Percentiles rank a stretch among this genome's conserved stretches.
phyloP scores from a whole-genome alignment of 1,140 invertebrate species.

The Magallana ariakensis region DNA sequence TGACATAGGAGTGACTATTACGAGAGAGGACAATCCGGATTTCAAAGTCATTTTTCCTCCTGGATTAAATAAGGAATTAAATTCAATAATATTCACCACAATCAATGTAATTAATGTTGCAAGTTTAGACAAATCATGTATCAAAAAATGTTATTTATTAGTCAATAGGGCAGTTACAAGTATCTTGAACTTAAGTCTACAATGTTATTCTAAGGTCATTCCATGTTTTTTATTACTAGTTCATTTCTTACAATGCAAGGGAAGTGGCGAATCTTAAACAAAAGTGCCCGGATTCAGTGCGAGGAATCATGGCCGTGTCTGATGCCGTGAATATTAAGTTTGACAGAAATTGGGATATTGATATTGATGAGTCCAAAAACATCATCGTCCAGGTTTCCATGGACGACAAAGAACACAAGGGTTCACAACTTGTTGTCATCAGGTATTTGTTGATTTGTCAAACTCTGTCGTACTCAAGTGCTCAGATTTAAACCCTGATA shows the following conservation, averaged over 20 bases:
- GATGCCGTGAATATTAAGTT: slow-evolving; percentile 45
- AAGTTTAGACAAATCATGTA: no score
- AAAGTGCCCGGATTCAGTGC: slow-evolving; percentile 27
- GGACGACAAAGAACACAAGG: slow-evolving; percentile 35
- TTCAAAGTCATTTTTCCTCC: slow-evolving; percentile 46
- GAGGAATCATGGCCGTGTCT: slow-evolving; percentile 47
- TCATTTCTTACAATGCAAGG: slow-evolving; percentile 40
- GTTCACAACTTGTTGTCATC: slow-evolving; percentile 46
- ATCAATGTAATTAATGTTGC: slow-evolving; percentile 57
- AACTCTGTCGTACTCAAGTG: no score
- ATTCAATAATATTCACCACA: slow-evolving; percentile 30
- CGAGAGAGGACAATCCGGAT: slow-evolving; percentile 38
- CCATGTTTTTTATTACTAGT: slow-evolving; percentile 36
- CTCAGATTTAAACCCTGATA: no score
- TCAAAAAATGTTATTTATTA: no score
- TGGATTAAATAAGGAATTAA: slow-evolving; percentile 32
- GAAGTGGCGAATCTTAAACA: slow-evolving; percentile 39
- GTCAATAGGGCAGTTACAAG: no score
- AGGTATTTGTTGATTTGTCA: no score
- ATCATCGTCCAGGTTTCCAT: slow-evolving; percentile 24
- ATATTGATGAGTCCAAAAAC: slow-evolving; percentile 31
- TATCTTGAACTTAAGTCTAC: no score
- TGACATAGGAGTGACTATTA: slow-evolving; percentile 46
- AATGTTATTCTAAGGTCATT: no score
- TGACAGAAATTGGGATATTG: slow-evolving; percentile 13